These are phyloP conservation scores for Epirrhoe alternata DNA, from an alignment of 2,888 invertebrate species.

Conservation along the genomic window DNA sequence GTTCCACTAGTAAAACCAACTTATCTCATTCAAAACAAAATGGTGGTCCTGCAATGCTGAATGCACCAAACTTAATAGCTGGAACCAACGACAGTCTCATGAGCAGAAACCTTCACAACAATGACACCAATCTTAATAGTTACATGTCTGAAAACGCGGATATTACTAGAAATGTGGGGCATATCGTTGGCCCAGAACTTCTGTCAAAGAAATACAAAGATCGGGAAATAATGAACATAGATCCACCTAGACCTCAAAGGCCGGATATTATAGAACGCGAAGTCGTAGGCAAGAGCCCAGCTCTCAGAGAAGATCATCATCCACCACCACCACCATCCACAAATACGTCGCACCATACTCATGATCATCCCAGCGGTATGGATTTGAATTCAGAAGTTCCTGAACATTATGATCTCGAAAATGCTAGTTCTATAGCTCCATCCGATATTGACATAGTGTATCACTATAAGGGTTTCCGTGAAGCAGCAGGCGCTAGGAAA, in stretches of 20 bases:
- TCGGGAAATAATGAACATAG: constrained; percentile 90
- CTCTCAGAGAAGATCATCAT: constrained; percentile 91
- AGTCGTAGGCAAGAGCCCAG: constrained; percentile 93
- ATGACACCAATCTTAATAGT: constrained; percentile 88
- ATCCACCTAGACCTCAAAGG: constrained; percentile 91
- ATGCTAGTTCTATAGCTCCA: constrained; percentile 98
- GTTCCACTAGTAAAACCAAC: constrained; percentile 86
- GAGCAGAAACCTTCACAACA: constrained; percentile 88
- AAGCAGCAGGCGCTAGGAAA: constrained; percentile 92
- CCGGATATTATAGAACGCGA: constrained; percentile 98
- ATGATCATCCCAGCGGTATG: constrained; percentile 89
- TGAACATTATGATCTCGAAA: constrained; percentile 98
- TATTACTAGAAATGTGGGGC: constrained; percentile 90
- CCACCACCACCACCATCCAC: constrained; percentile 91
- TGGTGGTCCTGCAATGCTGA: constrained; percentile 88
- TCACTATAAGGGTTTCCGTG: constrained; percentile 97
- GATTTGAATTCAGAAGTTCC: constrained; percentile 92
- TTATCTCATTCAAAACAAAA: constrained; percentile 92
- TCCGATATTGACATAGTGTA: constrained; percentile 98
- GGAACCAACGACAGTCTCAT: constrained; percentile 89
- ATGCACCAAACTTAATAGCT: constrained; percentile 88
- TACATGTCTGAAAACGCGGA: constrained; percentile 91
- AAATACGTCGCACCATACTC: constrained; percentile 88
- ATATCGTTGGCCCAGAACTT: constrained; percentile 93
- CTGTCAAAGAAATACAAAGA: constrained; percentile 96